Evolutionary conservation across 2,797 vertebrate species (phyloP).

Genomic region (Neosalanx taihuensis): DNA sequence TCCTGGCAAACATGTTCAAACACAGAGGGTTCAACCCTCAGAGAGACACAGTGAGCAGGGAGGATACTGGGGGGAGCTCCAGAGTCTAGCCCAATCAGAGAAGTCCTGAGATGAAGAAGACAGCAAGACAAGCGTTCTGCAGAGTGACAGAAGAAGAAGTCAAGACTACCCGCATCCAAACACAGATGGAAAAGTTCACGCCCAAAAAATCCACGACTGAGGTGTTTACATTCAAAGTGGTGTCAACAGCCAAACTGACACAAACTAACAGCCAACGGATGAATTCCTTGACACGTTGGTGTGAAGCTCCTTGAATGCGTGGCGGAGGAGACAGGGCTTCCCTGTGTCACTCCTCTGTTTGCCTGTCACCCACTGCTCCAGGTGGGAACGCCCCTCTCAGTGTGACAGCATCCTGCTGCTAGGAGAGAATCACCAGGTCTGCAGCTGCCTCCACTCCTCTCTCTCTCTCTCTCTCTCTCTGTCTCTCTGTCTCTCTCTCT

Average conservation of each 20-base stretch:
- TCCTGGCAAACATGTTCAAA: constrained; percentile 75
- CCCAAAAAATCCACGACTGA: constrained; percentile 31
- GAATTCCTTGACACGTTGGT: too few relatives aligned
- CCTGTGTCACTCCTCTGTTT: constrained; percentile 29
- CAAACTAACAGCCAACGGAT: too few relatives aligned
- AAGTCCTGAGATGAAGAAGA: too few relatives aligned
- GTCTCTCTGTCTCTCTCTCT: constrained; percentile 4
- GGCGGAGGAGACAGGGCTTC: too few relatives aligned
- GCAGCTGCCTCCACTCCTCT: constrained; percentile 28
- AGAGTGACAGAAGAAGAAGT: background rate
- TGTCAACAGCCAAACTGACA: too few relatives aligned
- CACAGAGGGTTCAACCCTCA: background rate
- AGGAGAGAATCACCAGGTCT: constrained; percentile 26
- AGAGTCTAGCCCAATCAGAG: background rate
- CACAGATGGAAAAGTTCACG: constrained; percentile 11
- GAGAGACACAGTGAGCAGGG: background rate
- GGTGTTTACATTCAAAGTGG: too few relatives aligned
- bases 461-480: constrained; percentile 8
- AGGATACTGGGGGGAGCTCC: background rate
- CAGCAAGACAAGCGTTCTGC: too few relatives aligned
- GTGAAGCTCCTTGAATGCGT: too few relatives aligned
- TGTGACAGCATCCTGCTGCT: constrained; percentile 42
- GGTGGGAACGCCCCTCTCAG: constrained; percentile 38
- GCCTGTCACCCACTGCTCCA: constrained; percentile 47
- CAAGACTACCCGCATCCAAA: background rate